A percentile compares a stretch with the other conserved stretches of the same genome.
phyloP scores from a whole-genome alignment of 2,113 vertebrate genomes.

The Scolopax mira region DNA sequence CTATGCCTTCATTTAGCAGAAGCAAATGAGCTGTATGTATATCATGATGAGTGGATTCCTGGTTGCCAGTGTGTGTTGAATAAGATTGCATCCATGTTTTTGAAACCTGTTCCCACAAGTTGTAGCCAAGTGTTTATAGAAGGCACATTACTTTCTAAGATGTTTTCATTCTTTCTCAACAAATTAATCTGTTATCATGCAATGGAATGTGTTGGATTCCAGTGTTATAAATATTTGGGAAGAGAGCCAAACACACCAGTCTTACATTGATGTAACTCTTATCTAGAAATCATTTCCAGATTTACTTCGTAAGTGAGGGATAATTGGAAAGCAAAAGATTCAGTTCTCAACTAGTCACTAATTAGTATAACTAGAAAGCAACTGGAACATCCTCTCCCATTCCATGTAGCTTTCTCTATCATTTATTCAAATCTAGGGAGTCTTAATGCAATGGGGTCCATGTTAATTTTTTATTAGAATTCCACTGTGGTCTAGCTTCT shows the following conservation, averaged over 20 bases:
- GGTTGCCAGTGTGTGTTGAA: not conserved
- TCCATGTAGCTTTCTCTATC: not conserved
- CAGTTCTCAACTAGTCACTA: not conserved
- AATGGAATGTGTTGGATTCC: not conserved
- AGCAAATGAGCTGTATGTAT: not conserved
- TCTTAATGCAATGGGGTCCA: accelerated
- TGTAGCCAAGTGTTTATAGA: not conserved
- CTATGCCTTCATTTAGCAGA: not conserved
- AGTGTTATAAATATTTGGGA: not conserved
- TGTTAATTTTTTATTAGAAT: not conserved
- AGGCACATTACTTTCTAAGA: not conserved
- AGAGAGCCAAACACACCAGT: not conserved
- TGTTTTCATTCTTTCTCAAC: not conserved
- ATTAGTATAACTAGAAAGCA: not conserved
- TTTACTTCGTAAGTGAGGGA: not conserved
- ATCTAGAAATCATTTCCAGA: not conserved
- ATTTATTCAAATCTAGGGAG: not conserved
- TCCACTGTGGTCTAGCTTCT: not conserved
- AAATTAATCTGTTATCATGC: not conserved
- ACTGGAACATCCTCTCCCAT: not conserved
- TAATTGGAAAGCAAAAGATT: not conserved
- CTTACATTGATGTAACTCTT: not conserved
- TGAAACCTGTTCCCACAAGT: not conserved
- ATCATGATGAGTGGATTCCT: not conserved
- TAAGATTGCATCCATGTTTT: not conserved